Base-by-base conservation (phyloP, 2,113 vertebrate species). In the Planiliza haematocheilus region DNA sequence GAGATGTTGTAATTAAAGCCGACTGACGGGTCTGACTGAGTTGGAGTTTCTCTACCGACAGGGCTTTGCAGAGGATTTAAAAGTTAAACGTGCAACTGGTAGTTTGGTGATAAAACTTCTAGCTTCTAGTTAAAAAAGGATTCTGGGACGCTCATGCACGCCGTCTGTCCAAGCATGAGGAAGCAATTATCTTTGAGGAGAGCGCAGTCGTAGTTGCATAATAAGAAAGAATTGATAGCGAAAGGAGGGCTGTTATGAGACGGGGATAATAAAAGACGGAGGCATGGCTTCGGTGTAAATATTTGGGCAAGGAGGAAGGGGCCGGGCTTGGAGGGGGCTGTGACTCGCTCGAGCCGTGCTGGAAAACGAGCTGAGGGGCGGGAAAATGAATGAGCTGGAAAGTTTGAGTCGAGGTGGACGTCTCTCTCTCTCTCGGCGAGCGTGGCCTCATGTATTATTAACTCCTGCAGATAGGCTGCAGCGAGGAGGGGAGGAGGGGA, bases 381-480 rank as follows among this genome's bases (percentile, higher is more conserved):
- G 24, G 24, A 30, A 30, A 30, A 30, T 4, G 67, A 77, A 55
- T 66, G 66, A 64, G 50, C 4, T 43, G 79, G 79, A 85, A 83
- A 87, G 73, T 81, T 70, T 84, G 78, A 81, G 20, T 77, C 0
- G 49, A 57, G 38, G 45, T 60, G 41, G 36, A 74, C 24, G 24
- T 34, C 5, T 52, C 43, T 3, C 18, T n/a, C n/a, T n/a, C n/a
- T n/a, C n/a, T n/a, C n/a, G n/a, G n/a, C n/a, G n/a, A n/a, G n/a
- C n/a, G n/a, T n/a, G n/a, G n/a, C n/a, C 77, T 93, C 71, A 91
- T 92, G 39, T 87, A 92, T 91, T 90, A 91, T 93, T 93, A 90
- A 93, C 84, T 74, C 56, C 65, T 77, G 84, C 77, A 73, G 89
- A 89, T 46, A 77, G 16, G 45, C 70, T 63, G 76, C 59, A 38